These are phyloP conservation scores for Gorsachius magnificus DNA, from an alignment of 2,797 vertebrate species.

Conservation along the genomic window DNA sequence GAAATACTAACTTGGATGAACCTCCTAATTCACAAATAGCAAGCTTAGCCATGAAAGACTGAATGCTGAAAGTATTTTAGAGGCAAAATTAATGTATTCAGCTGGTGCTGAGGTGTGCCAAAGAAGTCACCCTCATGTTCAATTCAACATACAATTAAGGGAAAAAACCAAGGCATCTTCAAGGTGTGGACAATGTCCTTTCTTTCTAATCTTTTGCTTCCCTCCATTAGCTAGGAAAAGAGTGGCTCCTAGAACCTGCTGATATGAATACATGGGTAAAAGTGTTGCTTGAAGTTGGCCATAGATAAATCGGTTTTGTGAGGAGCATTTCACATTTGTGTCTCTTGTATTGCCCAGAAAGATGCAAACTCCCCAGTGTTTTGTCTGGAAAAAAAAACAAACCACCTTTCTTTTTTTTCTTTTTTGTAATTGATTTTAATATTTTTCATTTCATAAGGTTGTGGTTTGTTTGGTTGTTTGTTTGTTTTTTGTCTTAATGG, in stretches of 20 bases:
- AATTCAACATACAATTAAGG: neutral
- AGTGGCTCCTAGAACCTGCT: neutral
- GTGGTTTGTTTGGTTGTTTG: neutral
- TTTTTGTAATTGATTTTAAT: neutral
- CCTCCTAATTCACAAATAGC: neutral
- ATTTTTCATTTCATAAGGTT: neutral
- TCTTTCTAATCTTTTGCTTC: neutral
- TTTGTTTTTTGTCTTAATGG: neutral
- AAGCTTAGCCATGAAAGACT: neutral
- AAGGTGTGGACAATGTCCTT: neutral
- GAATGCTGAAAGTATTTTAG: neutral
- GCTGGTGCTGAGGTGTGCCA: neutral
- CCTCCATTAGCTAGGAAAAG: neutral
- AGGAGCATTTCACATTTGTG: neutral
- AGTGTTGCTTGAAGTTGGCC: neutral
- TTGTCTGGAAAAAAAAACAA: neutral
- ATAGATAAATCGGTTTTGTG: neutral
- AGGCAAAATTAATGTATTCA: neutral
- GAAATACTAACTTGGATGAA: neutral
- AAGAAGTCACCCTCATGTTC: neutral
- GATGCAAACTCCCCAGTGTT: neutral
- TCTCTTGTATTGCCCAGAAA: neutral
- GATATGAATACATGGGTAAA: neutral
- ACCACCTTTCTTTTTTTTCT: neutral
- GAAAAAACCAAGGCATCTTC: neutral